phyloP scores from a whole-genome alignment of 2,797 vertebrate species.

The Sebastes glaucus region DNA sequence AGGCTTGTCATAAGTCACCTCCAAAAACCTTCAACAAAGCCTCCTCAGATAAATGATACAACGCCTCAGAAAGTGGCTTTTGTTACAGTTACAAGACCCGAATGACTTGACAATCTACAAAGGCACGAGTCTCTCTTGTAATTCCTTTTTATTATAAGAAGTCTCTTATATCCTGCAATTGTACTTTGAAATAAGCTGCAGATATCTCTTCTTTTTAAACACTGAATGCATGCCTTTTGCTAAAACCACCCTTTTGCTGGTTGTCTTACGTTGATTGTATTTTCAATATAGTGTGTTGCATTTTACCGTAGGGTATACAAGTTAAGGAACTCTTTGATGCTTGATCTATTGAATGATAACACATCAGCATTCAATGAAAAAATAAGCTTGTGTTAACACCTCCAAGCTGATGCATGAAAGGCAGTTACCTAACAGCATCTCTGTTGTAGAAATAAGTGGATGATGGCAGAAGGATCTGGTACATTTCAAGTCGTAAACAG shows the following conservation, averaged over 20 bases:
- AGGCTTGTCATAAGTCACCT: slow-evolving; percentile 22
- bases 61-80: slow-evolving; percentile 5
- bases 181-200: slow-evolving; percentile 8
- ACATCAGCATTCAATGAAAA: not conserved
- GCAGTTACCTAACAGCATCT: not conserved
- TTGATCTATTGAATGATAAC: not conserved
- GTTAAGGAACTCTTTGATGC: not conserved
- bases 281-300: not conserved
- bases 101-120: slow-evolving; percentile 6
- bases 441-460: not conserved
- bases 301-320: not conserved
- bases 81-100: slow-evolving; percentile 4
- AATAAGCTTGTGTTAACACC: not conserved
- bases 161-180: slow-evolving; percentile 1
- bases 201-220: slow-evolving; percentile 11
- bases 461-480: not conserved
- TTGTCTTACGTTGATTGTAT: not conserved
- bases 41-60: slow-evolving; percentile 23
- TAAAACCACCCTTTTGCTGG: not conserved
- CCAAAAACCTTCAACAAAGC: slow-evolving; percentile 17
- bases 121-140: not conserved
- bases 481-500: not conserved
- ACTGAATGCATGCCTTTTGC: slow-evolving; percentile 5
- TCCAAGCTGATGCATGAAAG: not conserved
- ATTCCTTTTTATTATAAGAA: slow-evolving; percentile 7